These are phyloP conservation scores for Percina caprodes DNA, from an alignment of 2,113 vertebrate species.

Conservation along the genomic window DNA sequence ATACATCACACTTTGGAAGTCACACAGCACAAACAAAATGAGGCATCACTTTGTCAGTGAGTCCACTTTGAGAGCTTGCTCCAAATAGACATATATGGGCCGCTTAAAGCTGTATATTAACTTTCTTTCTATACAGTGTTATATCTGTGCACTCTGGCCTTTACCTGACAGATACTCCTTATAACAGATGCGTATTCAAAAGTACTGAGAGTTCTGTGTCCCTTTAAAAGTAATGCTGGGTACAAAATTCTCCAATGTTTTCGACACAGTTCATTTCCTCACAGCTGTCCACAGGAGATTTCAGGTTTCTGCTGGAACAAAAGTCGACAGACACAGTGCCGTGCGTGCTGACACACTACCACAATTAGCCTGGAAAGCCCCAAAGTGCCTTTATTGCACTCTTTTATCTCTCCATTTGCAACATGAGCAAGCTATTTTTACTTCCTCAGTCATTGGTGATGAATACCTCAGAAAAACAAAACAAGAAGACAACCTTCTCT, in stretches of 20 bases:
- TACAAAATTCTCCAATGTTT: conserved; percentile 39
- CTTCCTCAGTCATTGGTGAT: conserved; percentile 30
- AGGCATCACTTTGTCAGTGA: conserved; percentile 1
- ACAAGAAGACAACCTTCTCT: conserved; percentile 30
- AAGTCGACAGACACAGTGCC: conserved; percentile 37
- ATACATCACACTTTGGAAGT: conserved; percentile 37
- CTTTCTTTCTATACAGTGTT: not conserved
- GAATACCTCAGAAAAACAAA: conserved; percentile 24
- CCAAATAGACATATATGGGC: not conserved
- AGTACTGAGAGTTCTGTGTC: conserved; percentile 1
- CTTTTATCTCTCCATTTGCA: conserved; percentile 55
- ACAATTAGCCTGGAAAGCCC: conserved; percentile 63
- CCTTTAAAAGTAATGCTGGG: conserved; percentile 10
- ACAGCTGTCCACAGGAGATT: conserved; percentile 61
- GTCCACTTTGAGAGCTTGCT: not conserved
- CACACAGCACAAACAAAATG: conserved; percentile 34
- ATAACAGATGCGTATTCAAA: not conserved
- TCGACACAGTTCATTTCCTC: conserved; percentile 57
- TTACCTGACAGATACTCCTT: not conserved
- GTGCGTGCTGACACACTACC: conserved; percentile 45
- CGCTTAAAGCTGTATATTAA: not conserved
- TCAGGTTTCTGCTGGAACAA: conserved; percentile 34
- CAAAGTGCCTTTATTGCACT: conserved; percentile 35
- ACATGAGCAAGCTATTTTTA: conserved; percentile 59
- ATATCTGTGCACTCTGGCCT: conserved; percentile 4